Base-by-base conservation (phyloP, 2,888 invertebrate genomes). In the Creontiades dilutus region DNA sequence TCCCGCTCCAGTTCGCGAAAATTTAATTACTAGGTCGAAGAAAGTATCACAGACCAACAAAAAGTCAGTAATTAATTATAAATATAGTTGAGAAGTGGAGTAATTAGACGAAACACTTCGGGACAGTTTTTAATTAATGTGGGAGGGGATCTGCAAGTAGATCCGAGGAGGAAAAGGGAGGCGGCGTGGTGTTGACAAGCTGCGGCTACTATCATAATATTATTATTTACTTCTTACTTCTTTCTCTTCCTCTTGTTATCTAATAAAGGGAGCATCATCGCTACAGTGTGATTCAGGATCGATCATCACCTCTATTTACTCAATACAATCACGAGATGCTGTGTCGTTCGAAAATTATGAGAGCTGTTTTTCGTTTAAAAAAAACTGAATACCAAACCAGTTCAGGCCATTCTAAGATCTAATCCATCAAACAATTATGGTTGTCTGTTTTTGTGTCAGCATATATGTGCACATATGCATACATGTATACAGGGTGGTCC, bases 111-210 rank as follows among this genome's bases (percentile, higher is more conserved):
- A 85, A 85, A 85, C 85, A 85, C 85, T 85, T 85, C 27, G 61
- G 55, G 85, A 85, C 85, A 85, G 85, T 85, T 85, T 52, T 85
- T 85, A 85, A 85, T 85, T 85, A 85, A 85, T 85, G 85, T 85
- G 57, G 85, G n/a, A 16, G 61, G 57, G 85, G 78, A 78, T 78
- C 78, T 46, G n/a, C 78, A 78, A 78, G 78, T 37, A 78, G 78
- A 78, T 78, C 16, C 16, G 46, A n/a, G 78, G n/a, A 46, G 46
- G 47, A 2, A 1, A 23, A 78, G 78, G 75, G 78, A 19, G 47
- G 37, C 0, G 47, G 78, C 16, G 46, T 78, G 78, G 78, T 78
- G 46, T 46, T 78, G 78, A 78, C 78, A 78, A 78, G 46, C 78
- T 37, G 46, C 16, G n/a, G 16, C 46, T 78, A 78, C 19, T 47